Percentiles rank a stretch among this genome's conserved stretches.
Conservation (phyloP, 2,888 invertebrate genomes). For the Coleophora flavipennella region DNA sequence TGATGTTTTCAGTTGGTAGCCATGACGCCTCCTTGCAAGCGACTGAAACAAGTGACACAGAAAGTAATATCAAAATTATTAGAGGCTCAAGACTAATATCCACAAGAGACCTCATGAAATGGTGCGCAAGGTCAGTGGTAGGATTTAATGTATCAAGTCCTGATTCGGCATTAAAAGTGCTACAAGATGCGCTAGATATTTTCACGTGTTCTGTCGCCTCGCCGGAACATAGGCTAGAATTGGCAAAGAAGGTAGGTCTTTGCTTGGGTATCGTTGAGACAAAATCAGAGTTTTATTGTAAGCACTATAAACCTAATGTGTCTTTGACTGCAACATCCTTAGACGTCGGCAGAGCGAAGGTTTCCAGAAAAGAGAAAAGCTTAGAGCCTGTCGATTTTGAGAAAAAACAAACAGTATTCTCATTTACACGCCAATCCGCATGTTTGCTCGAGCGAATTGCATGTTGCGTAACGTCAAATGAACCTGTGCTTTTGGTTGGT, state of each 20-base stretch:
- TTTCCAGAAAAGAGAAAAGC: constrained; percentile 55
- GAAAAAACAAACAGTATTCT: constrained; percentile 75
- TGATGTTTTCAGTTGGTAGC: constrained; percentile 82
- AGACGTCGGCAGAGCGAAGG: constrained; percentile 79
- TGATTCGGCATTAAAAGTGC: constrained; percentile 78
- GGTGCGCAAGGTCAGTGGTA: constrained; percentile 85
- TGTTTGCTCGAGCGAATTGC: constrained; percentile 91
- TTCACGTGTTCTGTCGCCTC: constrained; percentile 86
- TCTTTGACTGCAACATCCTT: constrained; percentile 71
- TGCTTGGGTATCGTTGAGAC: constrained; percentile 86
- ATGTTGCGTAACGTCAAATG: constrained; percentile 84
- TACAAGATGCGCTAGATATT: constrained; percentile 92
- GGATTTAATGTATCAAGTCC: constrained; percentile 82
- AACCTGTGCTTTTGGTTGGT: constrained; percentile 95
- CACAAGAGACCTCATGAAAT: constrained; percentile 92
- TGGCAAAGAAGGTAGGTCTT: constrained; percentile 83
- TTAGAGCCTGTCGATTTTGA: constrained; percentile 49
- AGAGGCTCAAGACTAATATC: constrained; percentile 79
- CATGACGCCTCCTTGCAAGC: constrained; percentile 68
- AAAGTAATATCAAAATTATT: constrained; percentile 32
- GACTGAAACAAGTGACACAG: constrained; percentile 30
- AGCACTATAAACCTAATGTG: constrained; percentile 84
- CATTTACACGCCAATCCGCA: constrained; percentile 86
- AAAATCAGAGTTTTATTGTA: constrained; percentile 85
- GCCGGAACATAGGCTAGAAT: constrained; percentile 74